Evolutionary conservation across 1,140 invertebrate species (phyloP).

Genomic region (Bicyclus anynana): DNA sequence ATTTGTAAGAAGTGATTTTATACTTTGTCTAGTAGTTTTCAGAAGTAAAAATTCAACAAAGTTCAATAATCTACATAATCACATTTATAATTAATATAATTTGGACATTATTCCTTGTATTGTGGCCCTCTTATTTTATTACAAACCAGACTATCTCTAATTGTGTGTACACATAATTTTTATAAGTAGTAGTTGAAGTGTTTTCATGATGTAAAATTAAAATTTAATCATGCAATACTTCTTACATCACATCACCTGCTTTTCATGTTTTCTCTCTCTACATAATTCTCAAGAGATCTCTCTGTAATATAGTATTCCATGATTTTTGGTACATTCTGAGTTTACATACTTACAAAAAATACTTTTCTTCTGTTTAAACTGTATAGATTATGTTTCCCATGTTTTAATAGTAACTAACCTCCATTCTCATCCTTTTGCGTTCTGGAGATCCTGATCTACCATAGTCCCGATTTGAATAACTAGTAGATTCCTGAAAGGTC

Average conservation of each 20-base stretch:
- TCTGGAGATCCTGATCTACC: conserved; percentile 70
- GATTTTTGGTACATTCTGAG: background rate
- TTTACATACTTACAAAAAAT: background rate
- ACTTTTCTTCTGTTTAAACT: background rate
- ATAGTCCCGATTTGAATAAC: conserved; percentile 69
- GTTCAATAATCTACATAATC: background rate
- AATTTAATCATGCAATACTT: conserved; percentile 8
- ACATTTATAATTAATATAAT: background rate
- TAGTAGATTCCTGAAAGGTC: conserved; percentile 53
- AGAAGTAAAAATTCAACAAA: background rate
- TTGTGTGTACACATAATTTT: background rate
- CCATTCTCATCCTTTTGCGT: conserved; percentile 74
- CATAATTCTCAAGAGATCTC: background rate
- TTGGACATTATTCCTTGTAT: background rate
- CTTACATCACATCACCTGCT: background rate
- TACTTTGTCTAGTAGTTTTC: background rate
- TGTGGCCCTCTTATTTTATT: background rate
- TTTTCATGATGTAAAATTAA: background rate
- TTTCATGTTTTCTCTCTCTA: background rate
- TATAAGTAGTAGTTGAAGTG: background rate
- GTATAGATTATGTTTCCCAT: background rate
- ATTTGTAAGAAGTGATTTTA: background rate
- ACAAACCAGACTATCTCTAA: background rate
- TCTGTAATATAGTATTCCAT: conserved; percentile 8
- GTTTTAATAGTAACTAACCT: conserved; percentile 52